Percentiles rank a stretch among this genome's conserved stretches.
These are phyloP conservation scores for Cremastinae sp. DNA, from an alignment of 2,888 invertebrate species.

Conservation along the genomic window DNA sequence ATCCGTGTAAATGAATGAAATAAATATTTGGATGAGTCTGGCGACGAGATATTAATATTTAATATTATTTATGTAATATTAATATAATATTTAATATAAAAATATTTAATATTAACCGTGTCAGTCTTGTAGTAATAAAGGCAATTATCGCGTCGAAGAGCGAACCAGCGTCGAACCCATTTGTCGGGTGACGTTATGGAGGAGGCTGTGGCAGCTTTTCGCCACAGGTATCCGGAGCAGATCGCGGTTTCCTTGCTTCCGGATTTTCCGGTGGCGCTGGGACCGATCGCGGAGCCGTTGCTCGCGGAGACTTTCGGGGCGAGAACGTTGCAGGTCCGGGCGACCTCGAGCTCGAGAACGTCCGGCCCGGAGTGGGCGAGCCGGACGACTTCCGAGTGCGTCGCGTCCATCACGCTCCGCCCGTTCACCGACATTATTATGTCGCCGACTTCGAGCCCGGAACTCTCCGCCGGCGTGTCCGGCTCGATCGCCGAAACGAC, in stretches of 20 bases:
- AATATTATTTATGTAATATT: no score
- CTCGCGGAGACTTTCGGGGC: conserved; percentile 84
- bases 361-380: conserved; percentile 95
- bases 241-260: conserved; percentile 82
- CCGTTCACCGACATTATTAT: conserved; percentile 96
- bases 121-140: conserved; percentile 97
- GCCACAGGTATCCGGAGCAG: conserved; percentile 90
- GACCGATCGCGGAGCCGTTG: conserved; percentile 80
- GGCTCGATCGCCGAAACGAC: conserved; percentile 97
- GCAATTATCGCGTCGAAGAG: conserved; percentile 94
- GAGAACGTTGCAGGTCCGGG: conserved; percentile 91
- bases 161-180: conserved; percentile 96
- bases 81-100: no score
- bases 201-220: conserved; percentile 84
- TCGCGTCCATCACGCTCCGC: conserved; percentile 93
- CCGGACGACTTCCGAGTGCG: conserved; percentile 95
- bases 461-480: conserved; percentile 95
- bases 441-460: conserved; percentile 96
- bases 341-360: conserved; percentile 92
- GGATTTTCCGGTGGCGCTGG: conserved; percentile 87
- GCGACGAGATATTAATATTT: no score
- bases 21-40: no score
- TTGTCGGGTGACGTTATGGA: conserved; percentile 82
- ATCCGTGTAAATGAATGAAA: no score
- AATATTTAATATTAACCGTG: conserved; percentile 83